Percentiles rank a stretch among this genome's conserved stretches.
These are phyloP conservation scores for Perizoma affinitatum DNA, from an alignment of 2,888 invertebrate genomes.

Conservation along the genomic window DNA sequence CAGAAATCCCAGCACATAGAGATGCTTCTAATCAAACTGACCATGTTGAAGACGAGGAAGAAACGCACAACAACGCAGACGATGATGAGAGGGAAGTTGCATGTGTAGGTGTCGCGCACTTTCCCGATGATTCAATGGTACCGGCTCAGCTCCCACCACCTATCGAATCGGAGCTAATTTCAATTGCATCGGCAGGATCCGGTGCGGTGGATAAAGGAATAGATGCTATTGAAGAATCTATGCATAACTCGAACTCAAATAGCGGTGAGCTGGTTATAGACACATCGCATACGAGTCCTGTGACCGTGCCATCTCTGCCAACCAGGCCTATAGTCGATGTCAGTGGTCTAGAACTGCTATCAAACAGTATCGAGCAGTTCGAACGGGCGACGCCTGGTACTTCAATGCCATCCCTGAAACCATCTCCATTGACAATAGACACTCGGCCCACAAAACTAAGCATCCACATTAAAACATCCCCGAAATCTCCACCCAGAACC, in stretches of 20 bases:
- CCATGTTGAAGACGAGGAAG: slow-evolving; percentile 89
- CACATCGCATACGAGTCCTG: slow-evolving; percentile 64
- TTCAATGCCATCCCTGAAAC: slow-evolving; percentile 64
- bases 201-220: slow-evolving; percentile 75
- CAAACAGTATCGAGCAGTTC: slow-evolving; percentile 93
- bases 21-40: slow-evolving; percentile 94
- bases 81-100: slow-evolving; percentile 76
- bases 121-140: slow-evolving; percentile 62
- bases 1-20: slow-evolving; percentile 86
- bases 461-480: slow-evolving; percentile 76
- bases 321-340: slow-evolving; percentile 84
- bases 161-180: slow-evolving; percentile 67
- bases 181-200: slow-evolving; percentile 56
- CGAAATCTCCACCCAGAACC: slow-evolving; percentile 69
- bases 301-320: slow-evolving; percentile 41
- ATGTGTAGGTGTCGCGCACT: slow-evolving; percentile 77
- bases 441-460: slow-evolving; percentile 71
- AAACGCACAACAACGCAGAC: slow-evolving; percentile 74
- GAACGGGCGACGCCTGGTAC: slow-evolving; percentile 81
- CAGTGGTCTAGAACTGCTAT: slow-evolving; percentile 91
- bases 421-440: slow-evolving; percentile 65
- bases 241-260: slow-evolving; percentile 64
- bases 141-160: slow-evolving; percentile 55
- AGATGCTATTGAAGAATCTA: slow-evolving; percentile 68
- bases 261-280: slow-evolving; percentile 76